Evolutionary conservation across 35 echinoderm and acorn worm genomes (phyloP), one percentile per base, ranked within the genome.

Genomic region (Ophioderma brevispina): DNA sequence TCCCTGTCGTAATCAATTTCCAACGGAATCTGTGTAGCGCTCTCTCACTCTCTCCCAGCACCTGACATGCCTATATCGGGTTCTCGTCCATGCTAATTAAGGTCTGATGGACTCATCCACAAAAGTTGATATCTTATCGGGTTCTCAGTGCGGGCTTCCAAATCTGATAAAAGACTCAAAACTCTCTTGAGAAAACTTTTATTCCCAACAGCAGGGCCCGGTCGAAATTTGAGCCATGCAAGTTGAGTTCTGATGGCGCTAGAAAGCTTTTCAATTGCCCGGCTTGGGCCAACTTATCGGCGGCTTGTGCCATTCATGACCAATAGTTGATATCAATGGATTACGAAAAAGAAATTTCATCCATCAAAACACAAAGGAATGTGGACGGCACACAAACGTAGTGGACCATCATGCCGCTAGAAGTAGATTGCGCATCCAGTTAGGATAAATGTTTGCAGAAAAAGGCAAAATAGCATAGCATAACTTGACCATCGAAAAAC

Each of bases 231-330:
- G 89, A 91, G 89, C 80, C 41, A 46, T 77, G 89, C 82, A 91
- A 91, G 77, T 81, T 91, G 89, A 91, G 80, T 80, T 56, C 33
- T 80, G 38, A 76, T 82, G 89, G 89, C 63, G 81, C 39, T 84
- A 32, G 89, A 91, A 81, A 84, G 89, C 89, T 82, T 81, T 91
- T 91, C 81, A 81, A 91, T 91, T 91, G 87, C 76, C 75, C 41
- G 33, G 77, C 39, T 49, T 36, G 28, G 40, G 89, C 42, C 36
- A 91, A 39, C 40, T 83, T 83, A 83, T 49, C 81, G 33, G 37
- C 81, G 50, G 50, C 40, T 83, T 83, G 81, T 83, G 40, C 31
- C 41, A 46, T 83, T 83, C 81, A 83, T n/a, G 33, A 32, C 37
- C 40, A 10, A 46, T 40, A 39, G 52, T 83, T 83, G 43, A 81